These are phyloP conservation scores for Drosophila formosana DNA, from an alignment of 2,888 invertebrate genomes.

Conservation along the genomic window DNA sequence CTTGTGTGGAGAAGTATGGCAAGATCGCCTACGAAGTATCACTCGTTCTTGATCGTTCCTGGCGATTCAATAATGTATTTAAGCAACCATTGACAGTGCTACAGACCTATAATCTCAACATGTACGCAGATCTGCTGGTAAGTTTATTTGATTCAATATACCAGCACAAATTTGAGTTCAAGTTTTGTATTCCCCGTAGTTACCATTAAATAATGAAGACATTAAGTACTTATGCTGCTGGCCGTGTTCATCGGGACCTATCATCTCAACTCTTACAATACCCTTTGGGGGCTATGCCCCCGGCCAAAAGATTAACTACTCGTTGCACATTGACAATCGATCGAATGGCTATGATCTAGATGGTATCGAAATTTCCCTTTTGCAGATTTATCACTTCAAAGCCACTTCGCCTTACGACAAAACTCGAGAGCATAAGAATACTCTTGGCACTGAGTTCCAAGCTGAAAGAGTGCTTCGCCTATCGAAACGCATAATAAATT, in stretches of 20 bases:
- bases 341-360: constrained; percentile 85
- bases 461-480: constrained; percentile 55
- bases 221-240: constrained; percentile 72
- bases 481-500: constrained; percentile 58
- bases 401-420: constrained; percentile 56
- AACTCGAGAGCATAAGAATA: constrained; percentile 27
- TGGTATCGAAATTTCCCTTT: constrained; percentile 54
- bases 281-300: constrained; percentile 90
- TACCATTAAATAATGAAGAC: constrained; percentile 53
- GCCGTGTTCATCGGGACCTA: constrained; percentile 66
- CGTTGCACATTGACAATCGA: constrained; percentile 89
- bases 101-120: constrained; percentile 91
- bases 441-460: constrained; percentile 35
- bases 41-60: constrained; percentile 91
- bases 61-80: constrained; percentile 87
- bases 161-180: background rate
- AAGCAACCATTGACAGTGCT: constrained; percentile 88
- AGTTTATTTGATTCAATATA: constrained; percentile 39
- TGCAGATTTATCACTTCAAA: constrained; percentile 55
- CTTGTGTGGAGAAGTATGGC: constrained; percentile 90
- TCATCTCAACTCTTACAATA: constrained; percentile 76
- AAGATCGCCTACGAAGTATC: constrained; percentile 91
- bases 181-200: constrained; percentile 26
- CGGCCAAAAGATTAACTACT: constrained; percentile 89
- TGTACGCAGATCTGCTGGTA: constrained; percentile 88